These are phyloP conservation scores for Blastomussa wellsi DNA, from an alignment of 92 coral and sea anemone species.

Conservation along the genomic window DNA sequence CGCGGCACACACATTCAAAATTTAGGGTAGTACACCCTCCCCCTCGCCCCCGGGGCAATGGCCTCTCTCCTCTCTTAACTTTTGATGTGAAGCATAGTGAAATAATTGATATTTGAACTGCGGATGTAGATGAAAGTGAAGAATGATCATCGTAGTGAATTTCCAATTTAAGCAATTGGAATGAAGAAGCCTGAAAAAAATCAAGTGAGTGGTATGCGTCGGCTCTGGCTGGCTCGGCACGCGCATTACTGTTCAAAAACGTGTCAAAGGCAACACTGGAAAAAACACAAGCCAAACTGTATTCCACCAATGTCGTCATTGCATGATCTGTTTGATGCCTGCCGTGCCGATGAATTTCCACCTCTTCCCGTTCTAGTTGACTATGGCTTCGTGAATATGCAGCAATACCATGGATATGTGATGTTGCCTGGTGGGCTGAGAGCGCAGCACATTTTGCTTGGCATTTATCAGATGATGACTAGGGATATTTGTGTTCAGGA, in stretches of 20 bases:
- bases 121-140: no score
- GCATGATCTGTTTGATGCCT: slow-evolving; percentile 19
- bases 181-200: no score
- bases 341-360: slow-evolving; percentile 15
- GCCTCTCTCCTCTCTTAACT: no score
- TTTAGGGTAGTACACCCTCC: no score
- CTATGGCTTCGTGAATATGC: slow-evolving; percentile 55
- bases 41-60: no score
- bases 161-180: no score
- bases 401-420: slow-evolving; percentile 33
- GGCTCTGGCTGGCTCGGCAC: slow-evolving; percentile 30
- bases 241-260: slow-evolving; percentile 50
- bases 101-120: no score
- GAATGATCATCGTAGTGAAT: no score
- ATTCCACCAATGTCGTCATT: slow-evolving; percentile 34
- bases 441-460: slow-evolving; percentile 38
- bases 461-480: slow-evolving; percentile 30
- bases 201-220: no score
- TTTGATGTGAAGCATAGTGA: no score
- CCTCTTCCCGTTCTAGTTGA: background rate
- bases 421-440: background rate
- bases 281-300: slow-evolving; percentile 52
- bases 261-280: slow-evolving; percentile 56
- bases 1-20: no score
- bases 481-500: no score